Evolutionary conservation across 2,797 vertebrate genomes (phyloP).

Genomic region (Momotus momota): DNA sequence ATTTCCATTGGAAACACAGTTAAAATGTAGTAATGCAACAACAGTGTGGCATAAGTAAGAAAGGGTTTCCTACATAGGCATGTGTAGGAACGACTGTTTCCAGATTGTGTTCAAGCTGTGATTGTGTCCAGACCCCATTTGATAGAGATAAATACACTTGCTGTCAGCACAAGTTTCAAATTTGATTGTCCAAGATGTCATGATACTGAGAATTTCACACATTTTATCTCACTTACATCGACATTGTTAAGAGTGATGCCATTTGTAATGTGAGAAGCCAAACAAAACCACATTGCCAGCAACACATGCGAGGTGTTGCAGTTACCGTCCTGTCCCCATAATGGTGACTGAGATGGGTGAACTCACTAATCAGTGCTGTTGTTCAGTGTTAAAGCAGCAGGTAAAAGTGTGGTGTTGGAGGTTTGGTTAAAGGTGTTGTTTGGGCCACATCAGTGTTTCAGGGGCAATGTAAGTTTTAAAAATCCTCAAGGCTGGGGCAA

Average conservation of each 20-base stretch:
- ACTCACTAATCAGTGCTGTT: background rate
- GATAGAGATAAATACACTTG: background rate
- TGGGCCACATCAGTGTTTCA: background rate
- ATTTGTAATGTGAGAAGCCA: background rate
- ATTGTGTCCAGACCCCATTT: background rate
- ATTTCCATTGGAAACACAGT: background rate
- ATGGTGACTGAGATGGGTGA: background rate
- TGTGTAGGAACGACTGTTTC: background rate
- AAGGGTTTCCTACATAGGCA: background rate
- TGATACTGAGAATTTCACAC: background rate
- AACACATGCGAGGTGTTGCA: background rate
- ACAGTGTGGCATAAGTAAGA: background rate
- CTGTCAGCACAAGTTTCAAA: background rate
- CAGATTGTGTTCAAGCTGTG: background rate
- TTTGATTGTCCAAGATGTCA: background rate
- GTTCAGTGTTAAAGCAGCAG: background rate
- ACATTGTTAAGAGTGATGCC: background rate
- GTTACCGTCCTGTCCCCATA: conserved; percentile 40
- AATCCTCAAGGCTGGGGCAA: background rate
- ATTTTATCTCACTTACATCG: background rate
- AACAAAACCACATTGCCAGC: conserved; percentile 4
- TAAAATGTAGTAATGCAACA: background rate
- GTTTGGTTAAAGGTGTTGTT: background rate
- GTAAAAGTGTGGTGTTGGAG: background rate
- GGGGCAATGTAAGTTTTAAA: background rate